Evolutionary conservation across 2,888 invertebrate genomes (phyloP).

Genomic region (Pseudolycoriella hygida): DNA sequence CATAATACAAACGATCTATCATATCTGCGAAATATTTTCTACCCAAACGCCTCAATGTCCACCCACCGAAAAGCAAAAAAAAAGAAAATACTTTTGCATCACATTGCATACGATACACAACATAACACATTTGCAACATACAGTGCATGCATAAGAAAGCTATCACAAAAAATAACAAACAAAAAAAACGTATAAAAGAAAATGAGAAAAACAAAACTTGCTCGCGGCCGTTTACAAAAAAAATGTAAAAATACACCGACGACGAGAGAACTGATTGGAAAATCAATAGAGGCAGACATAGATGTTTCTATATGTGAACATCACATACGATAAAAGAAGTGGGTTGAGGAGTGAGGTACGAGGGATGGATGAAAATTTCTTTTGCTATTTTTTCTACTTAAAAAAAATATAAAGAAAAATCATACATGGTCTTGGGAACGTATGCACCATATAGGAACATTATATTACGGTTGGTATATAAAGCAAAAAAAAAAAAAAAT

Average conservation of each 20-base stretch:
- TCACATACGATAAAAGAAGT: no score
- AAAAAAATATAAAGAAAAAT: slow-evolving; percentile 10
- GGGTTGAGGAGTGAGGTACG: slow-evolving; percentile 14
- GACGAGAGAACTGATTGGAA: slow-evolving; percentile 18
- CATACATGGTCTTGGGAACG: no score
- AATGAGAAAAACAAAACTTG: slow-evolving; percentile 1
- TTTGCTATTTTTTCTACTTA: slow-evolving; percentile 7
- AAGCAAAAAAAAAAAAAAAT: no score
- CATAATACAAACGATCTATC: no score
- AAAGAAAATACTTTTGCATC: not conserved
- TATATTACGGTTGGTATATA: no score
- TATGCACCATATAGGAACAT: no score
- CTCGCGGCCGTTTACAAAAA: slow-evolving; percentile 4
- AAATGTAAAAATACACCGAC: not conserved
- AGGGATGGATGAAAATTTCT: not conserved
- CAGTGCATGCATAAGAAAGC: not conserved
- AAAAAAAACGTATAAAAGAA: slow-evolving; percentile 1
- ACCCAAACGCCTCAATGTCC: not conserved
- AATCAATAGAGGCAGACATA: slow-evolving; percentile 31
- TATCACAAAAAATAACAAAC: not conserved
- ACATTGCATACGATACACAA: no score
- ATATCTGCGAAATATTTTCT: no score
- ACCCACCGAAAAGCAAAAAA: not conserved
- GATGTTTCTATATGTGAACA: no score
- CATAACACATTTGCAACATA: no score